Percentiles rank a stretch among this genome's conserved stretches.
These are phyloP conservation scores for Callimico goeldii DNA, from an alignment of 2,797 vertebrate genomes.

Conservation along the genomic window DNA sequence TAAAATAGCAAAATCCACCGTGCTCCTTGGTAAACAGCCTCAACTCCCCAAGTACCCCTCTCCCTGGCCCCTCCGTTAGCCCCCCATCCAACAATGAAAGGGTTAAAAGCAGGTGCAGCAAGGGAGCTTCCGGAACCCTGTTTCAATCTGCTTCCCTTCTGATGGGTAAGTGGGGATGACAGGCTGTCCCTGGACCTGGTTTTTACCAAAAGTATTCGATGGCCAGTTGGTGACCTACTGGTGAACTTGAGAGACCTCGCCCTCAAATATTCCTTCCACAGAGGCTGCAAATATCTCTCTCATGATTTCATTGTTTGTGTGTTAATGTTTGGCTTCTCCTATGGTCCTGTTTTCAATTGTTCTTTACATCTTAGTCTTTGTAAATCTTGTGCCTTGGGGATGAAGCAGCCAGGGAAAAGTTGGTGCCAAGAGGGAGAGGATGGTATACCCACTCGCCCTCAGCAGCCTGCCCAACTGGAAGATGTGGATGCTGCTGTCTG, in stretches of 20 bases:
- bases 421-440: neutral
- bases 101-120: neutral
- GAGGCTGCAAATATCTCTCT: conserved; percentile 1
- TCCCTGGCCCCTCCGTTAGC: neutral
- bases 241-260: conserved; percentile 53
- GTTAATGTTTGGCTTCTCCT: neutral
- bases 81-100: neutral
- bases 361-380: conserved; percentile 49
- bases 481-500: neutral
- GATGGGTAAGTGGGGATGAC: neutral
- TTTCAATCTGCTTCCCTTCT: neutral
- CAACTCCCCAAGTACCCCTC: neutral
- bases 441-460: neutral
- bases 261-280: conserved; percentile 25
- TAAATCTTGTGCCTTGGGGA: neutral
- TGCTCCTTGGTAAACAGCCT: neutral
- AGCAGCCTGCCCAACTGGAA: neutral
- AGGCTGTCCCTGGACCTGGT: neutral
- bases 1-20: neutral
- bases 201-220: conserved; percentile 50
- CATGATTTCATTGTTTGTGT: conserved; percentile 41
- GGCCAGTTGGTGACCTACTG: conserved; percentile 34
- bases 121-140: neutral
- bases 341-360: conserved; percentile 29
- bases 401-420: neutral